Evolutionary conservation across 2,113 vertebrate species (phyloP).

Genomic region (Platycercus adscitus): DNA sequence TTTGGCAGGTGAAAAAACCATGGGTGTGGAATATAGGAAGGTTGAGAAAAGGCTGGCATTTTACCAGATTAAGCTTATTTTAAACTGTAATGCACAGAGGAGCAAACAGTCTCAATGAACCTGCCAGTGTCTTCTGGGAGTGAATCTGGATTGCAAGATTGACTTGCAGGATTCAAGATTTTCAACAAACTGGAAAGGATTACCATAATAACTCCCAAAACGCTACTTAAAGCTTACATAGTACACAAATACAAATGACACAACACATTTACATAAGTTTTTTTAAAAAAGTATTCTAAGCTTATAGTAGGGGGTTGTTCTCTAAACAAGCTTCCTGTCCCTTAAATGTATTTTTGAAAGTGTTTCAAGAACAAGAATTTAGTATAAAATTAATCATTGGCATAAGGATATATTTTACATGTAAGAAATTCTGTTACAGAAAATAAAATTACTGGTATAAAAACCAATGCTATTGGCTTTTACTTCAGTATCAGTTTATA

Average conservation of each 20-base stretch:
- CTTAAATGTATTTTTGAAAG: neutral
- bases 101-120: slow-evolving; percentile 60
- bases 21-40: slow-evolving; percentile 64
- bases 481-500: neutral
- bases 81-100: slow-evolving; percentile 37
- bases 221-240: neutral
- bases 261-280: neutral
- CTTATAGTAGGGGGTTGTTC: neutral
- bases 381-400: neutral
- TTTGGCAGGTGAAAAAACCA: slow-evolving; percentile 78
- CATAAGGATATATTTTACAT: neutral
- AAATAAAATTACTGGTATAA: neutral
- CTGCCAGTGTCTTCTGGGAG: neutral
- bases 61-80: slow-evolving; percentile 61
- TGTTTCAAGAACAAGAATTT: neutral
- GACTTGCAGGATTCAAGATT: neutral
- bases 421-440: neutral
- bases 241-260: neutral
- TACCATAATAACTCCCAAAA: neutral
- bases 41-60: slow-evolving; percentile 43
- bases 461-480: neutral
- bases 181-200: neutral
- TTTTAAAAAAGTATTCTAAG: neutral
- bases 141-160: neutral
- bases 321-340: neutral